Evolutionary conservation across 2,113 vertebrate species (phyloP).

Genomic region (Vulpes vulpes): DNA sequence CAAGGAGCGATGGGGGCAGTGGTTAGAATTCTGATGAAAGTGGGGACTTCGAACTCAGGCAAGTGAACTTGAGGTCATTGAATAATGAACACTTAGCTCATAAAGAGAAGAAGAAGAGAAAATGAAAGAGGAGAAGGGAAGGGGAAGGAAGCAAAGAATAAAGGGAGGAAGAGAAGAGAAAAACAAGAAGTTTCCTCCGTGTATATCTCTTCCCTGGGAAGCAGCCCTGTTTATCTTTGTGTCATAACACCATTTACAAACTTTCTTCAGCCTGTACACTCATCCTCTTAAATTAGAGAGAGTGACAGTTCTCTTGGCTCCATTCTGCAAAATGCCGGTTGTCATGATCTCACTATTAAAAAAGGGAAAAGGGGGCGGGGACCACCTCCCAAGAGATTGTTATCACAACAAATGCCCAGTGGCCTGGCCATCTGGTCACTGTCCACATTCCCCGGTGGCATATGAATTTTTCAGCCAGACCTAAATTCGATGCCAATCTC

Average conservation of each 20-base stretch:
- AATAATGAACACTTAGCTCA: not conserved
- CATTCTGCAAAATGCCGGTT: constrained; percentile 58
- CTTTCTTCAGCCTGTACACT: constrained; percentile 41
- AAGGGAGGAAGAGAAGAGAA: not conserved
- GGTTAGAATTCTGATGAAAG: not conserved
- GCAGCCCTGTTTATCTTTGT: constrained; percentile 5
- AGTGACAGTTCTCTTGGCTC: constrained; percentile 63
- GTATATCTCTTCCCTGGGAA: not conserved
- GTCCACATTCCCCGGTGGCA: not conserved
- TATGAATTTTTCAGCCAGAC: not conserved
- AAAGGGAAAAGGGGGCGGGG: not conserved
- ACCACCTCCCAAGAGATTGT: constrained; percentile 67
- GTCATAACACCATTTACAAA: constrained; percentile 40
- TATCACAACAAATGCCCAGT: constrained; percentile 28
- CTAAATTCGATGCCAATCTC: constrained; percentile 40
- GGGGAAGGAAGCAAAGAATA: not conserved
- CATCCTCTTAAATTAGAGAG: constrained; percentile 75
- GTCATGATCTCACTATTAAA: constrained; percentile 72
- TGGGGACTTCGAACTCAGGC: not conserved
- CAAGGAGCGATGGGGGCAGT: not conserved
- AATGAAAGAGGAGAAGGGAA: not conserved
- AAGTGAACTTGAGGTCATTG: not conserved
- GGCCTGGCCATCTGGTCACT: not conserved
- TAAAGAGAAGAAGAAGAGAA: not conserved
- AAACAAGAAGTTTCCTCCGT: not conserved